Percentiles rank a stretch among this genome's conserved stretches.
Conservation (phyloP, 2,113 vertebrate species). For the Poeciliopsis prolifica region DNA sequence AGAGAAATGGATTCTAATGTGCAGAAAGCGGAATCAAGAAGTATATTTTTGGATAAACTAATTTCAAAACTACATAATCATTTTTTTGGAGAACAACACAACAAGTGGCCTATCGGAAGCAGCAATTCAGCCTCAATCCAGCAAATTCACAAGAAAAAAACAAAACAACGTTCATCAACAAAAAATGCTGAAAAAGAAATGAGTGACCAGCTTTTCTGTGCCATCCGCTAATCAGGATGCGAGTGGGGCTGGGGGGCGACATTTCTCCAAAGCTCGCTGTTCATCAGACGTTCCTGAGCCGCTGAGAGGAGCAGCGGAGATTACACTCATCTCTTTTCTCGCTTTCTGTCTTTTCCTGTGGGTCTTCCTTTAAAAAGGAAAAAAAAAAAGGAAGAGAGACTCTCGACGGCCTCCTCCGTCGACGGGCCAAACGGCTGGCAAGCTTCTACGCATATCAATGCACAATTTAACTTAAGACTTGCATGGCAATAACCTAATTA, state of each 20-base stretch:
- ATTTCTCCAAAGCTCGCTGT: conserved; percentile 40
- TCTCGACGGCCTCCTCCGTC: conserved; percentile 31
- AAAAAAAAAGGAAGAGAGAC: conserved; percentile 47
- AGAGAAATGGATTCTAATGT: neutral
- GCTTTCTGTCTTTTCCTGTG: conserved; percentile 49
- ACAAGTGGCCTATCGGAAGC: neutral
- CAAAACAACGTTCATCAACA: too few relatives aligned
- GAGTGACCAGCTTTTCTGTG: conserved; percentile 7
- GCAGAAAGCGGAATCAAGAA: too few relatives aligned
- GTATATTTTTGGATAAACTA: too few relatives aligned
- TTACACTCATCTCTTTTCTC: conserved; percentile 51
- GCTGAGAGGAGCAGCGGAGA: conserved; percentile 44
- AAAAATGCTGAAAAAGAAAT: neutral
- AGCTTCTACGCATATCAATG: conserved; percentile 69
- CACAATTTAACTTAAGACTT: conserved; percentile 73
- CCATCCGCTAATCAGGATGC: conserved; percentile 62
- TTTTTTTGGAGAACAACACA: too few relatives aligned
- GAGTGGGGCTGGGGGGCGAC: conserved; percentile 27
- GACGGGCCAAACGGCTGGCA: conserved; percentile 48
- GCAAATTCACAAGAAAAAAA: neutral
- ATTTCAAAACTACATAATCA: too few relatives aligned
- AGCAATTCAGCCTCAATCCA: neutral
- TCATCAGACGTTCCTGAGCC: conserved; percentile 63
- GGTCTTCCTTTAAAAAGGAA: conserved; percentile 7
- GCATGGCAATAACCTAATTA: conserved; percentile 75